phyloP scores from a whole-genome alignment of 2,113 vertebrate species.

The Pseudorectes ferrugineus region DNA sequence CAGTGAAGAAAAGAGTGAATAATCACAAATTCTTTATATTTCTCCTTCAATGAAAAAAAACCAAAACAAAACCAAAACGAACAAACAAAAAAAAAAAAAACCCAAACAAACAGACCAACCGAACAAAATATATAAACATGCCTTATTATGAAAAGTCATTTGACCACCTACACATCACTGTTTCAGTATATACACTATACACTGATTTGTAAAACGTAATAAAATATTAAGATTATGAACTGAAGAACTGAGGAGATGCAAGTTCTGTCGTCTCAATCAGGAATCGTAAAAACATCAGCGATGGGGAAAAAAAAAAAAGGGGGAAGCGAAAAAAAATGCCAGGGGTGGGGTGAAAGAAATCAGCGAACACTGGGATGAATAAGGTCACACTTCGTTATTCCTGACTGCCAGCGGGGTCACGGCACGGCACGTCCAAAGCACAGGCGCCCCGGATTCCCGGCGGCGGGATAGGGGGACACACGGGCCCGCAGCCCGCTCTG shows the following conservation, averaged over 20 bases:
- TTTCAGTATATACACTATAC: neutral
- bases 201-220: fast-evolving
- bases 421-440: neutral
- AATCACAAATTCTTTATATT: neutral
- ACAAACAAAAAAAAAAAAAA: too few species aligned
- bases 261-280: neutral
- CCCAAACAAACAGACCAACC: fast-evolving
- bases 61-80: fast-evolving
- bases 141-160: neutral
- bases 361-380: neutral
- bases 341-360: neutral
- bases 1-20: neutral
- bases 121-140: neutral
- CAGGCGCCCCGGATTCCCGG: neutral
- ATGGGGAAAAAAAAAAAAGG: fast-evolving
- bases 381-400: neutral
- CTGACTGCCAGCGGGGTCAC: neutral
- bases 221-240: neutral
- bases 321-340: fast-evolving
- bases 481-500: neutral
- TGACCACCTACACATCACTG: neutral
- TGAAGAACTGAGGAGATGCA: neutral
- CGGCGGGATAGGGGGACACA: neutral
- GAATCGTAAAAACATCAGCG: neutral
- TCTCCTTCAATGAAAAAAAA: neutral